A percentile compares a stretch with the other conserved stretches of the same genome.
Conservation (phyloP, 2,113 vertebrate species). For the Chlorodrepanis virens region DNA sequence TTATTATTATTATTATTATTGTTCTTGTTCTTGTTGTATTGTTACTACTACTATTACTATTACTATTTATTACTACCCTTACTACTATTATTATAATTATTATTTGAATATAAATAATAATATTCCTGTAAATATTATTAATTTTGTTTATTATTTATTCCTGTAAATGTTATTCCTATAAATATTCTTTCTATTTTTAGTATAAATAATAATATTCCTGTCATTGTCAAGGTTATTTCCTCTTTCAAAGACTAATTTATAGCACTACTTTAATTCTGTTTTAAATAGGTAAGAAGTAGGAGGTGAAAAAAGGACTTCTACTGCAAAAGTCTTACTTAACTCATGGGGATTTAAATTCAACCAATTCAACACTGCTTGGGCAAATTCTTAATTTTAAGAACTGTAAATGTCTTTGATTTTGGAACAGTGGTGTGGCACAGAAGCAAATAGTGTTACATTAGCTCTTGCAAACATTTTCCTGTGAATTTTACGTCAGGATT, state of each 20-base stretch:
- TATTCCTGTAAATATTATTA: too few species aligned
- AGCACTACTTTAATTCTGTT: not conserved
- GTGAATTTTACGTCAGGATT: not conserved
- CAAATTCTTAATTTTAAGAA: not conserved
- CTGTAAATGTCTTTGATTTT: not conserved
- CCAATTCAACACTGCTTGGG: not conserved
- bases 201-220: not conserved
- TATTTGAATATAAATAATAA: not conserved
- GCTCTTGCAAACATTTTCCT: not conserved
- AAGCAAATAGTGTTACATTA: not conserved
- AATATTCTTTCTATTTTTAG: too few species aligned
- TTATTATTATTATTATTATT: too few species aligned
- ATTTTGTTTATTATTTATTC: too few species aligned
- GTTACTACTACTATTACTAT: too few species aligned
- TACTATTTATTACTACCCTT: fast-evolving
- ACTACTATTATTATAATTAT: not conserved
- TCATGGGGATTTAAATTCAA: not conserved
- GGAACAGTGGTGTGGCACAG: not conserved
- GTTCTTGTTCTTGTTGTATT: too few species aligned
- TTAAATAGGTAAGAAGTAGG: not conserved
- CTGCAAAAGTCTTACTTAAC: not conserved
- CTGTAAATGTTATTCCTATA: too few species aligned
- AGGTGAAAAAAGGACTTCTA: not conserved
- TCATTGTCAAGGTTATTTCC: not conserved
- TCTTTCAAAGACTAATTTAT: not conserved